Percentiles rank a stretch among this genome's conserved stretches.
phyloP scores from a whole-genome alignment of 2,113 vertebrate genomes.

The Rallus limicola region DNA sequence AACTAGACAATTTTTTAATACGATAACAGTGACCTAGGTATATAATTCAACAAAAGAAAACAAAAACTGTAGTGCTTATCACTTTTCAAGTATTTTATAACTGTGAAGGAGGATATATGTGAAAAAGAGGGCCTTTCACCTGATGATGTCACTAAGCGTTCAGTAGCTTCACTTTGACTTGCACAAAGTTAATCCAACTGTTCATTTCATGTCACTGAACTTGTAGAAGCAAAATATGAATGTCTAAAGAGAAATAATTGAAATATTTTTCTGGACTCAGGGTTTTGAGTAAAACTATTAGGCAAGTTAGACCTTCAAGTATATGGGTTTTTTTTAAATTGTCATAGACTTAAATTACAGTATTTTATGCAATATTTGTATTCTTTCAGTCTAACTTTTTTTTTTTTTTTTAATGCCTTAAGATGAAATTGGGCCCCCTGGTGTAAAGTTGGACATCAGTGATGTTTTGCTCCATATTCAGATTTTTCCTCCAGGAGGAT shows the following conservation, averaged over 20 bases:
- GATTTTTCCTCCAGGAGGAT: neutral
- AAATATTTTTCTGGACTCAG: neutral
- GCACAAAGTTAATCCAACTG: neutral
- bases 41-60: neutral
- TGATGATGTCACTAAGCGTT: neutral
- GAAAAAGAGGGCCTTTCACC: neutral
- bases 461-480: constrained; percentile 30
- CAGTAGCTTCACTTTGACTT: neutral
- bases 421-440: constrained; percentile 64
- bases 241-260: neutral
- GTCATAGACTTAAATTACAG: neutral
- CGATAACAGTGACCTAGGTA: neutral
- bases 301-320: neutral
- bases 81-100: neutral
- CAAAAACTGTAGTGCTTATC: neutral
- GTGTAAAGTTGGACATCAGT: constrained; percentile 24
- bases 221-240: neutral
- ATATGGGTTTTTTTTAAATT: neutral
- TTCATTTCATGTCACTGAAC: neutral
- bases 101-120: neutral
- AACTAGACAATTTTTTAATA: neutral
- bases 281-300: neutral
- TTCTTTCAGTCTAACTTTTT: neutral
- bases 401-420: neutral
- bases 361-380: neutral